A percentile compares a stretch with the other conserved stretches of the same genome.
Conservation (phyloP, 2,113 vertebrate species). For the Campylomormyrus numenius region DNA sequence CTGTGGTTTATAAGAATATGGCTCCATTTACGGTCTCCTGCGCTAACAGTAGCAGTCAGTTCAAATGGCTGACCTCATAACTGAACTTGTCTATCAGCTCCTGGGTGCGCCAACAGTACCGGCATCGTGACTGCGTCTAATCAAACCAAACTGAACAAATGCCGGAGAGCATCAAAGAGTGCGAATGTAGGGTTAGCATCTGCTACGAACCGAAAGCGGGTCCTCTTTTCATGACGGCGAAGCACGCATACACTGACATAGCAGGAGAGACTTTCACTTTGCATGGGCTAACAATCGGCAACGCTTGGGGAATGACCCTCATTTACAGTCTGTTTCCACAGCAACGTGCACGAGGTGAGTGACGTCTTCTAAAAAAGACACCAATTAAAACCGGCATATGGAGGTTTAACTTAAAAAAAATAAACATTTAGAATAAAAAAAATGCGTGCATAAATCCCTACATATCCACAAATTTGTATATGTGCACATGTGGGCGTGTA, state of each 20-base stretch:
- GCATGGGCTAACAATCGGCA: background rate
- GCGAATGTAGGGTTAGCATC: background rate
- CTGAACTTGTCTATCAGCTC: slow-evolving; percentile 26
- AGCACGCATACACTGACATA: background rate
- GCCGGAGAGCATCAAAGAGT: background rate
- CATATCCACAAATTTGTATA: background rate
- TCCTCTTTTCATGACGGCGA: background rate
- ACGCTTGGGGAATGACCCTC: background rate
- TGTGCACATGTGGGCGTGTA: slow-evolving; percentile 2
- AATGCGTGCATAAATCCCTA: background rate
- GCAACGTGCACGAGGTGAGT: background rate
- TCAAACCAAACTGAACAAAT: slow-evolving; percentile 19
- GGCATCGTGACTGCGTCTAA: slow-evolving; percentile 23
- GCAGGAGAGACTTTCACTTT: background rate
- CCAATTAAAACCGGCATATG: background rate
- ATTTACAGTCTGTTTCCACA: slow-evolving; percentile 8
- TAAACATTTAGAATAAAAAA: background rate
- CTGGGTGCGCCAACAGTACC: background rate
- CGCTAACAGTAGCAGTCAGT: slow-evolving; percentile 26
- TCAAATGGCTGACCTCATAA: slow-evolving; percentile 27
- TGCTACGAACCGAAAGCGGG: background rate
- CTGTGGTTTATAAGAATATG: background rate
- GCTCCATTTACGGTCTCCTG: background rate
- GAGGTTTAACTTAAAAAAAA: background rate
- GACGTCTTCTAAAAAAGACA: background rate